Evolutionary conservation across 1,140 invertebrate genomes (phyloP).

Genomic region (Goniozus legneri): DNA sequence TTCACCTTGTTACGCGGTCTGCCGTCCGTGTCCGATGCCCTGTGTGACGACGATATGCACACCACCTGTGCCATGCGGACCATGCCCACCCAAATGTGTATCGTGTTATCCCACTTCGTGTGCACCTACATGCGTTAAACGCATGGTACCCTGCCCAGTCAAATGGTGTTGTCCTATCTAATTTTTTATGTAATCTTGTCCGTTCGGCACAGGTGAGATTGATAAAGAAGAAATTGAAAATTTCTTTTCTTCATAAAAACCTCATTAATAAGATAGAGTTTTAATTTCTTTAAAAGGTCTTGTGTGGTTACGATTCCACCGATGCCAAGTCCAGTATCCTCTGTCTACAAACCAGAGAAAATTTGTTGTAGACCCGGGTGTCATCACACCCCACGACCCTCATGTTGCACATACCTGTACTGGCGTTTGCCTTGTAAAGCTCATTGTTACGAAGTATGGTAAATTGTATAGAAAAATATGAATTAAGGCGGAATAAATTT

Average conservation of each 20-base stretch:
- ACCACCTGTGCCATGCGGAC: constrained; percentile 27
- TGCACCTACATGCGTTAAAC: constrained; percentile 11
- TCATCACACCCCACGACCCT: constrained; percentile 16
- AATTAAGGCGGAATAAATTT: constrained; percentile 53
- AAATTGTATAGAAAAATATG: not conserved
- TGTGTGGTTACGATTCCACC: constrained; percentile 20
- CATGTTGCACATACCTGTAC: constrained; percentile 20
- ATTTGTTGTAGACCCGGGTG: constrained; percentile 20
- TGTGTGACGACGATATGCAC: constrained; percentile 28
- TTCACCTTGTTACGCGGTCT: constrained; percentile 11
- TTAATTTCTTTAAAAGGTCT: constrained; percentile 14
- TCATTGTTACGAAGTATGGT: constrained; percentile 26
- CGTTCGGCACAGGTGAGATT: constrained; percentile 21
- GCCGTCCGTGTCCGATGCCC: constrained; percentile 17
- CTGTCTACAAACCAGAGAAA: constrained; percentile 13
- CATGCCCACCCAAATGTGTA: constrained; percentile 24
- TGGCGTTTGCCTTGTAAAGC: constrained; percentile 30
- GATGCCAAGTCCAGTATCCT: constrained; percentile 1
- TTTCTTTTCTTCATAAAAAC: not conserved
- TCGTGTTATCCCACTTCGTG: constrained; percentile 20
- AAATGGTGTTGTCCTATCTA: constrained; percentile 9
- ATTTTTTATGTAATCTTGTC: constrained; percentile 4
- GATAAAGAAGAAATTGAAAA: not conserved
- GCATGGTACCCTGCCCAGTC: constrained; percentile 8
- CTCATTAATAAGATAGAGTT: not conserved